Evolutionary conservation across 2,888 invertebrate genomes (phyloP), one percentile per base, ranked within the genome.

Genomic region (Cylloceria caligata): DNA sequence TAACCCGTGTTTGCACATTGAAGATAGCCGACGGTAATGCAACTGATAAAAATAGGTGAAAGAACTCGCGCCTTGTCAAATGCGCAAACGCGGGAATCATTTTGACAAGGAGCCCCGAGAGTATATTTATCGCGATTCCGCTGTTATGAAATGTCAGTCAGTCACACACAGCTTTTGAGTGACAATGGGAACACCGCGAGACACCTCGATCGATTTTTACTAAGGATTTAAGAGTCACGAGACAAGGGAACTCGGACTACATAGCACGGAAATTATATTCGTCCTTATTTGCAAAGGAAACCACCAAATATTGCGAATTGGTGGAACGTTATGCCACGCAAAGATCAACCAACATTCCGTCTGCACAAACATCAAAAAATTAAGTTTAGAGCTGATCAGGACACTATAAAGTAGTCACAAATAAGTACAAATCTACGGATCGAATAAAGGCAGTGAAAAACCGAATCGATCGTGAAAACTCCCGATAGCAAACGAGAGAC

Each of bases 331-430:
- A 90, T 90, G 90, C 86, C 85, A 86, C 87, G 82, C 72, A 85
- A 84, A 62, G 76, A 83, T 83, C 87, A 88, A 57, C 86, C 86
- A 81, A 86, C 81, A 64, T 88, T 89, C 72, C 88, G 86, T 83
- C 81, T 89, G 34, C 89, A 90, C 77, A 91, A 91, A 73, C 88
- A 89, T 47, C 89, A 89, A 78, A 89, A 87, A 80, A 90, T 91
- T 77, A 91, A 91, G 89, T 83, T 83, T 73, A 81, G 83, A 49
- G 71, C 67, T 16, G 79, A 82, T 65, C 80, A 79, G 80, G 84
- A 85, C 45, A 81, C 78, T 45, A 84, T 84, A 73, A 86, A 86
- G 79, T 86, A 71, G 69, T 57, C 69, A 16, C 9, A 16, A 55
- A 9, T 45, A 9, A 5, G 30, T n/a, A 11, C 27, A 42, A 60